phyloP scores from a whole-genome alignment of 2,888 invertebrate genomes.

The Helleia helle region DNA sequence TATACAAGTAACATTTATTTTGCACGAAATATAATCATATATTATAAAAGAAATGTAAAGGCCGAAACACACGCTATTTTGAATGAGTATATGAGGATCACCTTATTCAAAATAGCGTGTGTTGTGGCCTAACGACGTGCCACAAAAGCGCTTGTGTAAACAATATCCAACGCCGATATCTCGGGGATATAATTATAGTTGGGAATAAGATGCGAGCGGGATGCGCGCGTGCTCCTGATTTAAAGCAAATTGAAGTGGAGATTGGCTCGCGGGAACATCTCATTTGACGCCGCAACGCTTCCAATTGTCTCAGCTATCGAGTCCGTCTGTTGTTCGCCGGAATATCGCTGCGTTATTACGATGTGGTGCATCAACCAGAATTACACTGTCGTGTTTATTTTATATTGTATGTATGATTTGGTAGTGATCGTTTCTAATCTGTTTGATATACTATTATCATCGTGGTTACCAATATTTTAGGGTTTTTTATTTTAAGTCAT shows the following conservation, averaged over 20 bases:
- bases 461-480: too few species aligned
- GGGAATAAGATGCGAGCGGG: constrained; percentile 20
- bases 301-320: constrained; percentile 51
- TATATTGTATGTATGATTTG: constrained; percentile 1
- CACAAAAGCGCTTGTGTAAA: not conserved
- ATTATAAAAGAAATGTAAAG: too few species aligned
- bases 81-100: too few species aligned
- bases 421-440: too few species aligned
- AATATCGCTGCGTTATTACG: constrained; percentile 39
- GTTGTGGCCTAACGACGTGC: too few species aligned
- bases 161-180: not conserved
- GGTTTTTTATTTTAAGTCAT: too few species aligned
- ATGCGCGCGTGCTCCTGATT: constrained; percentile 46
- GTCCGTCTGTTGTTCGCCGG: constrained; percentile 41
- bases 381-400: not conserved
- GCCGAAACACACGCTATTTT: too few species aligned
- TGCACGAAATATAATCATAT: too few species aligned
- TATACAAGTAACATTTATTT: too few species aligned
- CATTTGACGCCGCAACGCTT: constrained; percentile 63
- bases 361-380: constrained; percentile 1
- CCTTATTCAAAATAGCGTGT: too few species aligned
- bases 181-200: constrained; percentile 35
- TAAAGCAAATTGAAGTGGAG: constrained; percentile 65
- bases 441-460: too few species aligned
- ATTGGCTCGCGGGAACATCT: constrained; percentile 61